These are phyloP conservation scores for Neogale vison DNA, from an alignment of 2,113 vertebrate species.

Conservation along the genomic window DNA sequence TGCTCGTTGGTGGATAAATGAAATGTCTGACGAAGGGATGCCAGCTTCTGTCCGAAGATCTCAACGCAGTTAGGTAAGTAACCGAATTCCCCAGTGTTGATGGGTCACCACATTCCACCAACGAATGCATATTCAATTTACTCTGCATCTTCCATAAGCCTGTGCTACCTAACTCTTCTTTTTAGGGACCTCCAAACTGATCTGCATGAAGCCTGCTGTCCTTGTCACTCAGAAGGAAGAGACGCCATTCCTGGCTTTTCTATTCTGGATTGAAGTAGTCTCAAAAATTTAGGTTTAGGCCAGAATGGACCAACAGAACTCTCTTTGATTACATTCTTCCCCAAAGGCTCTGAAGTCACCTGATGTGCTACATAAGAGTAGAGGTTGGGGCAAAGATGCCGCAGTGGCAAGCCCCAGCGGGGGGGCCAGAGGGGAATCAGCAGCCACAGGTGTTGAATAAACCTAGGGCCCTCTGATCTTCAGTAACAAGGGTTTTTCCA, in stretches of 20 bases:
- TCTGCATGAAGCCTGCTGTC: neutral
- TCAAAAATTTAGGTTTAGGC: neutral
- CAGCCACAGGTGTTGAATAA: neutral
- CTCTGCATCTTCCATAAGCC: neutral
- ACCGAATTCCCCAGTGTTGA: neutral
- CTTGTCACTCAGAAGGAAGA: neutral
- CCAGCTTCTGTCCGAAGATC: neutral
- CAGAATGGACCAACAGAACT: neutral
- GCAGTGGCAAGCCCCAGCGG: neutral
- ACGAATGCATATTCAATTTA: neutral
- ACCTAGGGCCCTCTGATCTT: constrained; percentile 13
- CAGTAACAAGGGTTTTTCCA: constrained; percentile 66
- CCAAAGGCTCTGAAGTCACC: neutral
- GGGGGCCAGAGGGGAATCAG: neutral
- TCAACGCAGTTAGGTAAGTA: neutral
- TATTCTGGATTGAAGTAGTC: neutral
- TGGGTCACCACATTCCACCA: too few relatives aligned
- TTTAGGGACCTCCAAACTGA: neutral
- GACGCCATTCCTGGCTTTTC: neutral
- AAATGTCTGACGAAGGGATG: neutral
- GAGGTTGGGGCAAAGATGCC: neutral
- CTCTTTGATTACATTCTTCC: neutral
- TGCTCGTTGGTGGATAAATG: neutral
- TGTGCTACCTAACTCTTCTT: neutral
- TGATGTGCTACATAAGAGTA: neutral